Percentiles rank a stretch among this genome's conserved stretches.
Conservation (phyloP, 2,888 invertebrate genomes). For the Hirtodrosophila duncani region DNA sequence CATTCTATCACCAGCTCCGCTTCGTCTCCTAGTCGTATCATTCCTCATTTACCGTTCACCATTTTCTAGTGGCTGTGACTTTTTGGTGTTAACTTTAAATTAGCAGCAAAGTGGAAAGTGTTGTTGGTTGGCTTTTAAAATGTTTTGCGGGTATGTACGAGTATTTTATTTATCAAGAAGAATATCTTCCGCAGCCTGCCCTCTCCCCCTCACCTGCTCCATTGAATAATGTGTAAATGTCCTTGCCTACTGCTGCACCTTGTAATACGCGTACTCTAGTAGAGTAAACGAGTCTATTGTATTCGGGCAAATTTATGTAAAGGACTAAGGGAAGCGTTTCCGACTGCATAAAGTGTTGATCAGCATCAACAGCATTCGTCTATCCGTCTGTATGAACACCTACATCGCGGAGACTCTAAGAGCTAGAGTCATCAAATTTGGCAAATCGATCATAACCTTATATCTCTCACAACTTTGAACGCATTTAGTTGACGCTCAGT, state of each 20-base stretch:
- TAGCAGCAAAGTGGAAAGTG: conserved; percentile 72
- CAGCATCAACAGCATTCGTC: no score
- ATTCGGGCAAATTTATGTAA: no score
- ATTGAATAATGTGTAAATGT: conserved; percentile 45
- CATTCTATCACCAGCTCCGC: background rate
- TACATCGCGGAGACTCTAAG: no score
- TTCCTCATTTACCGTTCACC: conserved; percentile 7
- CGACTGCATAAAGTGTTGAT: no score
- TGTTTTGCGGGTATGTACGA: conserved; percentile 72
- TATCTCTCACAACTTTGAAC: no score
- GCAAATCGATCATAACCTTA: no score
- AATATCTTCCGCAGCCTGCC: conserved; percentile 40
- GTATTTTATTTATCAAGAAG: conserved; percentile 65
- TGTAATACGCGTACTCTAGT: no score
- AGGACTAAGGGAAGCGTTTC: no score
- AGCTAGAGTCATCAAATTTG: no score
- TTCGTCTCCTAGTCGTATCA: background rate
- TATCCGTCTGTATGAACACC: no score
- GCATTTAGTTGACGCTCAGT: no score
- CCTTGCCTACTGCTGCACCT: conserved; percentile 8
- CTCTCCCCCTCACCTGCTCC: background rate
- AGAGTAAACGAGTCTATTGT: no score
- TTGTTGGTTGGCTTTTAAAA: conserved; percentile 72
- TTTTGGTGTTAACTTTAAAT: conserved; percentile 69
- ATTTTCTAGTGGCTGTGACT: conserved; percentile 55